Base-by-base conservation (phyloP, 2,797 vertebrate genomes). In the Scyliorhinus canicula region DNA sequence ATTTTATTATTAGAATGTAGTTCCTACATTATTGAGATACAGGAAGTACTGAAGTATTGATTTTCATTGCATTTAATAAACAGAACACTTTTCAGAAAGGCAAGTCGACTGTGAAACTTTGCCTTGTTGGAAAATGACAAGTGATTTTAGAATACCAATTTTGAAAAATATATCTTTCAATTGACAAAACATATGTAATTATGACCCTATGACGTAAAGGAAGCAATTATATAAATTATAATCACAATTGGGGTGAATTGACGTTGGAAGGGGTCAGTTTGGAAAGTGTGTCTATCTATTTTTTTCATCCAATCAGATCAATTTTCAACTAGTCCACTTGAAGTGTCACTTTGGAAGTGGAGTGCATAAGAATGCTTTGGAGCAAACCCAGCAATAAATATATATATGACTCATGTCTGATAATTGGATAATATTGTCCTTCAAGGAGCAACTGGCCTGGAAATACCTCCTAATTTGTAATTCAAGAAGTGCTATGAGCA, bases 401-500 rank as follows among this genome's bases (percentile, higher is more conserved):
- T 97, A 96, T 97, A 97, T 96, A 96, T 96, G 96, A 97, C 96
- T 98, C 96, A 97, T 97, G 97, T 97, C 44, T 98, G 95, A 96
- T 97, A 97, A 97, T 97, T 98, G 97, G 96, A 96, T 97, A 97
- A 97, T 97, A 96, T 96, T 97, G 95, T 97, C 97, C 96, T 98
- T 97, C 96, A 97, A 96, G 95, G 95, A 97, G 96, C 98, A 98
- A 98, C 97, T 98, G 96, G 96, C 96, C 96, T 97, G 96, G 95
- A 97, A 98, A 97, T 95, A 96, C 96, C 96, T 96, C 95, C 96
- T 97, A 97, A 98, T 97, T 98, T 98, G 97, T 96, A 96, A 97
- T 96, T 97, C 95, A 97, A 97, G 97, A 97, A 96, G 95, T 93
- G 97, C 96, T 95, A 96, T 95, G 96, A 96, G 97, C 97, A 96